Evolutionary conservation across 2,888 invertebrate genomes (phyloP).

Genomic region (Pollenia labialis): DNA sequence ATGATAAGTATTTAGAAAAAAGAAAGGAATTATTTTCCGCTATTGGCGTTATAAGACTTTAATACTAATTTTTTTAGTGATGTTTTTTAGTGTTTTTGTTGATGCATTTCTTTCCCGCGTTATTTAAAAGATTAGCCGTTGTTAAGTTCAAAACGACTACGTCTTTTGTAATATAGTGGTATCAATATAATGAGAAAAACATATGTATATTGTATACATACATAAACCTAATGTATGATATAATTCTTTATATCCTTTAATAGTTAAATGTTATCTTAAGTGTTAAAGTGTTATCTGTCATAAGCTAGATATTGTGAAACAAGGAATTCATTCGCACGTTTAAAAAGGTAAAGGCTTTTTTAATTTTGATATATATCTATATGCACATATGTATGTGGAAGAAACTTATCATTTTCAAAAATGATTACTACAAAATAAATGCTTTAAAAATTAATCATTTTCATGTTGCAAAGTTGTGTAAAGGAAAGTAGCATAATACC

Average conservation of each 20-base stretch:
- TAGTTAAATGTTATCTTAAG: slow-evolving; percentile 22
- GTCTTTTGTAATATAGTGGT: slow-evolving; percentile 44
- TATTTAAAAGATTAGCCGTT: slow-evolving; percentile 50
- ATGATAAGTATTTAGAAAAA: slow-evolving; percentile 68
- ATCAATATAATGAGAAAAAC: slow-evolving; percentile 31
- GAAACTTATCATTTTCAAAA: background rate
- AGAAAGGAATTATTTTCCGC: slow-evolving; percentile 68
- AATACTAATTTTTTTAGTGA: slow-evolving; percentile 77
- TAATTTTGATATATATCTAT: background rate
- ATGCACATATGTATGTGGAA: background rate
- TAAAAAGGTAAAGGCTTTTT: slow-evolving; percentile 39
- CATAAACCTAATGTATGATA: slow-evolving; percentile 22
- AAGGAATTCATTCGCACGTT: slow-evolving; percentile 20
- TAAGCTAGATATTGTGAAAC: slow-evolving; percentile 47
- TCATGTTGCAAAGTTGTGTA: no score
- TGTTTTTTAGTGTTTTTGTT: slow-evolving; percentile 73
- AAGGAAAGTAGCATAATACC: no score
- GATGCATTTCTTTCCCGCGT: slow-evolving; percentile 56
- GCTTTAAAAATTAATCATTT: no score
- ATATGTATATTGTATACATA: slow-evolving; percentile 2
- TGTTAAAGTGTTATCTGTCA: slow-evolving; percentile 45
- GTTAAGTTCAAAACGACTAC: slow-evolving; percentile 45
- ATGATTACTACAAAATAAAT: no score
- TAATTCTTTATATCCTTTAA: slow-evolving; percentile 30
- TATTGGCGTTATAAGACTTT: slow-evolving; percentile 75